Conservation (phyloP, 2,888 invertebrate genomes). For the Palloptera scutellata region DNA sequence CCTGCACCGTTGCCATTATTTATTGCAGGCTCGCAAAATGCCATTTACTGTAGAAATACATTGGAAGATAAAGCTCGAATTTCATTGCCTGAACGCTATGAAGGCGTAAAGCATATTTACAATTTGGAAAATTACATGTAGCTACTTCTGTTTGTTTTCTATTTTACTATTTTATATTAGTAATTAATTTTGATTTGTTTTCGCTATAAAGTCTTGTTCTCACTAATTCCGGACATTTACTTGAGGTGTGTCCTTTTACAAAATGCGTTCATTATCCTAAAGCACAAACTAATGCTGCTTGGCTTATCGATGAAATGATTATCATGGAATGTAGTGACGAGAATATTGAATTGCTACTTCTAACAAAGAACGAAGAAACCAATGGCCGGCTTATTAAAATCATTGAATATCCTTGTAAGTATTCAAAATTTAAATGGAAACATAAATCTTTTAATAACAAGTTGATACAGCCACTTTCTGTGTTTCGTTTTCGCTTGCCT, state of each 20-base stretch:
- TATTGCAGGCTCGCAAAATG: slow-evolving; percentile 45
- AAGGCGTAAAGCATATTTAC: slow-evolving; percentile 54
- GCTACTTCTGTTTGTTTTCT: slow-evolving; percentile 30
- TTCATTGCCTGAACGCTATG: slow-evolving; percentile 47
- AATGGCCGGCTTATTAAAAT: slow-evolving; percentile 53
- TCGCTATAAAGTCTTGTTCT: slow-evolving; percentile 50
- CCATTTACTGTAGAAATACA: slow-evolving; percentile 44
- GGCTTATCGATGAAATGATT: slow-evolving; percentile 57
- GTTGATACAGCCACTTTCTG: too few relatives aligned
- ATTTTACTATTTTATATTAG: too few relatives aligned
- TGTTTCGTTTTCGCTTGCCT: too few relatives aligned
- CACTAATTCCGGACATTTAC: slow-evolving; percentile 54
- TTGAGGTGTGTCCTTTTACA: slow-evolving; percentile 59
- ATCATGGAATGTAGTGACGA: slow-evolving; percentile 59
- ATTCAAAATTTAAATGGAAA: background rate
- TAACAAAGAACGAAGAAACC: slow-evolving; percentile 49
- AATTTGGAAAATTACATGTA: slow-evolving; percentile 59
- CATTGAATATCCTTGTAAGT: slow-evolving; percentile 61
- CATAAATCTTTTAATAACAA: background rate
- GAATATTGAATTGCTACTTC: slow-evolving; percentile 55
- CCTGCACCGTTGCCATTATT: slow-evolving; percentile 30
- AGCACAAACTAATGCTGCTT: slow-evolving; percentile 18
- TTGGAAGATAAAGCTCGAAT: slow-evolving; percentile 44
- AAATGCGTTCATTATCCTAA: slow-evolving; percentile 46
- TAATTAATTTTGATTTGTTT: background rate